Percentiles rank a stretch among this genome's conserved stretches.
Conservation (phyloP, 1,140 invertebrate species). For the Lineus longissimus region DNA sequence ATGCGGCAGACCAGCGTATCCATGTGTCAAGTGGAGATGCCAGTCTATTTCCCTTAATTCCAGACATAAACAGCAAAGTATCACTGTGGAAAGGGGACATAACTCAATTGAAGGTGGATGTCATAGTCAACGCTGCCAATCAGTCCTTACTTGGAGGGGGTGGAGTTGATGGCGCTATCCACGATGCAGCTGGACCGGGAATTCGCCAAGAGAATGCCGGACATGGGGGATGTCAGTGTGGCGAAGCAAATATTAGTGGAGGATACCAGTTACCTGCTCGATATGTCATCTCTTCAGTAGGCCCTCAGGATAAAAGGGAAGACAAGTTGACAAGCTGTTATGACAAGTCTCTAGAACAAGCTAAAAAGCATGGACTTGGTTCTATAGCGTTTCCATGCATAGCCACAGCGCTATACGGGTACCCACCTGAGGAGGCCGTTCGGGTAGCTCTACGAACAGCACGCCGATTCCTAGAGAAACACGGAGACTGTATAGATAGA, state of each 20-base stretch:
- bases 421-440: no score
- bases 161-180: conserved; percentile 56
- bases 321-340: no score
- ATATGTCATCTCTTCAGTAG: not conserved
- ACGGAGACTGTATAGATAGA: no score
- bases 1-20: conserved; percentile 14
- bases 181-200: not conserved
- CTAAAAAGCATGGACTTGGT: no score
- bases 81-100: conserved; percentile 68
- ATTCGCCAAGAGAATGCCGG: not conserved
- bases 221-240: not conserved
- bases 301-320: not conserved
- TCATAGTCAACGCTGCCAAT: conserved; percentile 91
- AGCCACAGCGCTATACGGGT: no score
- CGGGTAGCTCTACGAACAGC: no score
- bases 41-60: conserved; percentile 18
- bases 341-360: no score
- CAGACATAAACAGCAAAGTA: conserved; percentile 39
- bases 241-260: not conserved
- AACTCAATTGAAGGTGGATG: conserved; percentile 80
- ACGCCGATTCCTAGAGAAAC: no score
- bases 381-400: no score
- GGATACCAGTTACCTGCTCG: not conserved
- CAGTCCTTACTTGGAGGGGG: conserved; percentile 72
- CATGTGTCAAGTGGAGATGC: not conserved